Evolutionary conservation across 2,888 invertebrate genomes (phyloP).

Genomic region (Lissocephala sabroskyi): DNA sequence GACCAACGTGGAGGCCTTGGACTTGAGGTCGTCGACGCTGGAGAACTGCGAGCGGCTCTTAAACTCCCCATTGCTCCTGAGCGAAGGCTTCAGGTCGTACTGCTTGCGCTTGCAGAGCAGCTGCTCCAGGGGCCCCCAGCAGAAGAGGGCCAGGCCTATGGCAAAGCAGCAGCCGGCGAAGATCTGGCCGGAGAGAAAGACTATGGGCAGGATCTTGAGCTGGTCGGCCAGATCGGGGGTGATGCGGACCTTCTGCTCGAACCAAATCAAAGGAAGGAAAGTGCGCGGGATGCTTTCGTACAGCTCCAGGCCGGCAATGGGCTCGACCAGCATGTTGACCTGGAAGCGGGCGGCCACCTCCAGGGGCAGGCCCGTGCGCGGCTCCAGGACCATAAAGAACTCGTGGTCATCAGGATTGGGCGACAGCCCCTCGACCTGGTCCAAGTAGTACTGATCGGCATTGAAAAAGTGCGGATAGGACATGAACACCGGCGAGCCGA

Average conservation of each 20-base stretch:
- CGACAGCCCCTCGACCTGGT: slow-evolving; percentile 79
- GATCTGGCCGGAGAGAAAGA: slow-evolving; percentile 75
- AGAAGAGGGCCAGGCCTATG: slow-evolving; percentile 71
- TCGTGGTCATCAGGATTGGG: slow-evolving; percentile 80
- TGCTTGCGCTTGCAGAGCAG: slow-evolving; percentile 33
- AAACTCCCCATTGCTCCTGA: slow-evolving; percentile 43
- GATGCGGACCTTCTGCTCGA: slow-evolving; percentile 79
- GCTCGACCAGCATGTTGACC: slow-evolving; percentile 82
- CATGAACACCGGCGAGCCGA: slow-evolving; percentile 86
- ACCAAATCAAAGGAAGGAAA: slow-evolving; percentile 86
- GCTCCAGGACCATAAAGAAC: slow-evolving; percentile 84
- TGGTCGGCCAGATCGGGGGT: slow-evolving; percentile 75
- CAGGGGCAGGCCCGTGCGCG: slow-evolving; percentile 82
- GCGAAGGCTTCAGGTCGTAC: slow-evolving; percentile 43
- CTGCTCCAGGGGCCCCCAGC: slow-evolving; percentile 64
- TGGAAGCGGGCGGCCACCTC: slow-evolving; percentile 86
- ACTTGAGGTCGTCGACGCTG: slow-evolving; percentile 49
- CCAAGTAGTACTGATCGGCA: slow-evolving; percentile 79
- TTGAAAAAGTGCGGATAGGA: slow-evolving; percentile 89
- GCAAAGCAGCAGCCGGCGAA: slow-evolving; percentile 73
- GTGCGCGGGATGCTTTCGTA: slow-evolving; percentile 79
- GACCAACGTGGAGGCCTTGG: slow-evolving; percentile 31
- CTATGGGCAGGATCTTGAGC: slow-evolving; percentile 74
- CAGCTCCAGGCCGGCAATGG: slow-evolving; percentile 77
- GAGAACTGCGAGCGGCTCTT: slow-evolving; percentile 37